Conservation (phyloP, 2,888 invertebrate genomes). For the Cheilosia urbana region DNA sequence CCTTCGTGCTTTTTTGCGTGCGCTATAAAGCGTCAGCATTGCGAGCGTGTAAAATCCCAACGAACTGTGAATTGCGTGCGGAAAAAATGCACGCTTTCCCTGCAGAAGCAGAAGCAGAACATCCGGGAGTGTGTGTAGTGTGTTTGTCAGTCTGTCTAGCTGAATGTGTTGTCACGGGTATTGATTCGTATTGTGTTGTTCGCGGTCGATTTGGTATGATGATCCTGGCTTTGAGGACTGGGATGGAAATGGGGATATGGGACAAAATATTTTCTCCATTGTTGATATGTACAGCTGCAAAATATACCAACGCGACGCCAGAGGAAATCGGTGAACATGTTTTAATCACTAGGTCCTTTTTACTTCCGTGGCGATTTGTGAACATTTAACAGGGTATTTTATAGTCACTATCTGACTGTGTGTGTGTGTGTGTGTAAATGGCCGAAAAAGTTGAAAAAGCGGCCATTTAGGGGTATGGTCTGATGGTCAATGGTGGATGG, state of each 20-base stretch:
- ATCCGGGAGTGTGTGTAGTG: not conserved
- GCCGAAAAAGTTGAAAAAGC: not conserved
- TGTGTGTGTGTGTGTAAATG: not conserved
- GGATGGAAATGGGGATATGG: not conserved
- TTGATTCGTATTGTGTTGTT: constrained; percentile 61
- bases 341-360: constrained; percentile 50
- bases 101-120: constrained; percentile 6
- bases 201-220: constrained; percentile 39
- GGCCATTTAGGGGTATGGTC: constrained; percentile 20
- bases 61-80: not conserved
- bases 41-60: constrained; percentile 18
- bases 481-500: constrained; percentile 23
- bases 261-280: constrained; percentile 27
- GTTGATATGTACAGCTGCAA: not conserved
- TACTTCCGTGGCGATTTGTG: constrained; percentile 44
- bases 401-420: constrained; percentile 6
- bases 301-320: not conserved
- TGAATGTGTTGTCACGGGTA: constrained; percentile 28
- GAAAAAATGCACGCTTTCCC: constrained; percentile 15
- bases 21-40: constrained; percentile 12
- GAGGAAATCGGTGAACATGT: constrained; percentile 49
- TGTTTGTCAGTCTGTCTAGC: constrained; percentile 27
- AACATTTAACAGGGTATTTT: constrained; percentile 51
- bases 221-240: constrained; percentile 28
- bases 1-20: constrained; percentile 28